These are phyloP conservation scores for Matsumurasca onukii DNA, from an alignment of 1,140 invertebrate species.

Conservation along the genomic window DNA sequence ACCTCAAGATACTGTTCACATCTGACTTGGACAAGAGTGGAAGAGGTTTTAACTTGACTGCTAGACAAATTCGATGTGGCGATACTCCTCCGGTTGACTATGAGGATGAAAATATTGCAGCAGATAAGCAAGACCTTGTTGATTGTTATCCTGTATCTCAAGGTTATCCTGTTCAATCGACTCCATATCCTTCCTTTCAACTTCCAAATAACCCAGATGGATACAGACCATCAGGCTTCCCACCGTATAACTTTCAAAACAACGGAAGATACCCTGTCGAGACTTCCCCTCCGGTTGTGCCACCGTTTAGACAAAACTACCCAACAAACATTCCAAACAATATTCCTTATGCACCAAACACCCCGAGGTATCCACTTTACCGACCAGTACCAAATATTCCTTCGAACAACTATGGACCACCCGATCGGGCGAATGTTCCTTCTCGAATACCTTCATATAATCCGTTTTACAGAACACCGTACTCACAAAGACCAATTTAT, in stretches of 20 bases:
- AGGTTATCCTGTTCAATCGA: too few relatives aligned
- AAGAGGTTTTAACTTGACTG: constrained; percentile 3
- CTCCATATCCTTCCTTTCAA: neutral
- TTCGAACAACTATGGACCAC: neutral
- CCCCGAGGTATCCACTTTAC: too few relatives aligned
- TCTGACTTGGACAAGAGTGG: neutral
- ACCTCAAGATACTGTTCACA: constrained; percentile 4
- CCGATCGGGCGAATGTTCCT: too few relatives aligned
- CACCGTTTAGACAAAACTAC: neutral
- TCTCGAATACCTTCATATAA: neutral
- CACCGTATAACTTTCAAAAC: neutral
- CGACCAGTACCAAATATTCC: neutral
- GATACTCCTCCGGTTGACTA: neutral
- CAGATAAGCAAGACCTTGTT: constrained; percentile 12
- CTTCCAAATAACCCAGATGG: neutral
- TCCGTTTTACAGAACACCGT: neutral
- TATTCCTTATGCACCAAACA: too few relatives aligned
- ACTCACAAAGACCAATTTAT: neutral
- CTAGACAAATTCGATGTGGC: neutral
- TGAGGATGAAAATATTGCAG: neutral
- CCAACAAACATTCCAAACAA: neutral
- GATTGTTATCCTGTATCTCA: constrained; percentile 3
- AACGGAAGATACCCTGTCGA: neutral
- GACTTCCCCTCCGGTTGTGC: neutral
- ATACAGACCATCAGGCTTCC: neutral